Conservation (phyloP, 2,888 invertebrate species). For the Platycnemis pennipes region DNA sequence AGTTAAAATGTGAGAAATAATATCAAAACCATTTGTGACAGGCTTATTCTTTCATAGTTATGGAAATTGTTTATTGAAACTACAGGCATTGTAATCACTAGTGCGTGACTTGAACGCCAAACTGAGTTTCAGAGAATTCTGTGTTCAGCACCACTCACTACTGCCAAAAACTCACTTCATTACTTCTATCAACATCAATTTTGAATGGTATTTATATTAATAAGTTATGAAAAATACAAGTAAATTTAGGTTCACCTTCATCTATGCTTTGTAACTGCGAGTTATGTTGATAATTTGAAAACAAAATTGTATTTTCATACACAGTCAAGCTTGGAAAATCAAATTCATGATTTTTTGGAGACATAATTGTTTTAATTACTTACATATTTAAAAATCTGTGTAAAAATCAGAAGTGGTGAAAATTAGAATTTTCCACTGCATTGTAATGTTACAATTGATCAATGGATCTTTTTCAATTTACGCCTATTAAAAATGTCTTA, state of each 20-base stretch:
- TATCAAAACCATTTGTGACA: too few species aligned
- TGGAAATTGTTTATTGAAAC: neutral
- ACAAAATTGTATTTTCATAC: constrained; percentile 17
- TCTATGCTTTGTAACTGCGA: neutral
- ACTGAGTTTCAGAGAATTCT: constrained; percentile 42
- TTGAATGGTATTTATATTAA: constrained; percentile 1
- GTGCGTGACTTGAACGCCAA: constrained; percentile 42
- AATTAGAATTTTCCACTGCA: neutral
- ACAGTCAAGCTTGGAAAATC: constrained; percentile 16
- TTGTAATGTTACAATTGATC: constrained; percentile 7
- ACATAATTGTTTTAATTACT: neutral
- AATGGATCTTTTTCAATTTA: constrained; percentile 57
- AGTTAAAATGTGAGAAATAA: neutral
- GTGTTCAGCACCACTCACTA: constrained; percentile 65
- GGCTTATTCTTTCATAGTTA: neutral
- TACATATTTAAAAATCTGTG: neutral
- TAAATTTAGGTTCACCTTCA: constrained; percentile 18
- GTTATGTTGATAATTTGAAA: neutral
- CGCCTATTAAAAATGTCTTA: constrained; percentile 58
- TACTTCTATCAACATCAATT: constrained; percentile 43
- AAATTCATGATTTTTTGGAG: constrained; percentile 18
- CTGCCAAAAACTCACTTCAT: constrained; percentile 54
- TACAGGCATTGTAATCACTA: neutral
- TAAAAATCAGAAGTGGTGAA: constrained; percentile 20
- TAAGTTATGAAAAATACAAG: neutral